Percentiles rank a stretch among this genome's conserved stretches.
These are phyloP conservation scores for Brachionus rubens DNA, from an alignment of 1,140 invertebrate genomes.

Conservation along the genomic window DNA sequence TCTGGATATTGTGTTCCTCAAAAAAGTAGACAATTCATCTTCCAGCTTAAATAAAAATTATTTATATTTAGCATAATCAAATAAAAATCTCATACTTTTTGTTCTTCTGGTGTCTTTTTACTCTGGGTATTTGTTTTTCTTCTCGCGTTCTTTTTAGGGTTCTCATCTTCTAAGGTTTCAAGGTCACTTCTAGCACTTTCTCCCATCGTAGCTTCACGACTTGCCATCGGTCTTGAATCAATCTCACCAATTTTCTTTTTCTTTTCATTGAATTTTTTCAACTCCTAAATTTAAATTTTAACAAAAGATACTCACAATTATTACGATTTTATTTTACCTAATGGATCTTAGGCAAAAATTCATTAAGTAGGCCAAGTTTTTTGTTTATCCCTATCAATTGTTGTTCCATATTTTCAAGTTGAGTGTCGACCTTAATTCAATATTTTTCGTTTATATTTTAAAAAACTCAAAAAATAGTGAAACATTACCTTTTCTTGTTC, in stretches of 20 bases:
- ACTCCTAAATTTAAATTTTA: neutral
- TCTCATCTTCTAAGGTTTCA: neutral
- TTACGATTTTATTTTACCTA: neutral
- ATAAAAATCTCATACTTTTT: neutral
- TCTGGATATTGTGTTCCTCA: too few relatives aligned
- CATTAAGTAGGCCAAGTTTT: neutral
- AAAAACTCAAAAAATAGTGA: constrained; percentile 11
- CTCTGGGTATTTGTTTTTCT: neutral
- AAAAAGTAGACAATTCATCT: too few relatives aligned
- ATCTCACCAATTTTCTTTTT: neutral
- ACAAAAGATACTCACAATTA: neutral
- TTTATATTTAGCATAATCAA: neutral
- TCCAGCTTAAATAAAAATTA: neutral
- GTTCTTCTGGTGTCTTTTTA: constrained; percentile 5
- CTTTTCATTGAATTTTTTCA: constrained; percentile 25
- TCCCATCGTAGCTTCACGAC: neutral
- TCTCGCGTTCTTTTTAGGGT: neutral
- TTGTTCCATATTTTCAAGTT: neutral
- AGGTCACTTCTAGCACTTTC: neutral
- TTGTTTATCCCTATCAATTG: neutral
- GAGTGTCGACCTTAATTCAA: neutral
- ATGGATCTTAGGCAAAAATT: neutral
- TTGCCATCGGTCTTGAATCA: neutral
- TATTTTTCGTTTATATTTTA: neutral
- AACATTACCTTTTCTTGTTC: neutral